Conservation (phyloP, 1,140 invertebrate species). For the Pseudomyrmex pallidus region DNA sequence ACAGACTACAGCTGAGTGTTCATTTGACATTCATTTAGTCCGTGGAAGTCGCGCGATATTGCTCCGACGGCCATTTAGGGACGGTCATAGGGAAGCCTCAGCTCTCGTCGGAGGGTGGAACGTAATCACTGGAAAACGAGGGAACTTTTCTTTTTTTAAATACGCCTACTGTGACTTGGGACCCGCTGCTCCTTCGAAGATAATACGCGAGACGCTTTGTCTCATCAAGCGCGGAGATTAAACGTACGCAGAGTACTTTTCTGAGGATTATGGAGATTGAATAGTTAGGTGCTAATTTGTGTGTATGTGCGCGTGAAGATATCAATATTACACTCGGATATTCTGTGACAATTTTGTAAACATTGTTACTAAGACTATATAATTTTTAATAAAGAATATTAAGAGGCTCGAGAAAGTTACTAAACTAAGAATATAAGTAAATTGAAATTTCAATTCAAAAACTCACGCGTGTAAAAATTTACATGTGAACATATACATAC, state of each 20-base stretch:
- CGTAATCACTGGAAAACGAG: constrained; percentile 74
- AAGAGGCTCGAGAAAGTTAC: no score
- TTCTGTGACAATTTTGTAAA: background rate
- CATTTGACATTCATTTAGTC: constrained; percentile 76
- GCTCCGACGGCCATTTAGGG: constrained; percentile 68
- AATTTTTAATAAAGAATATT: no score
- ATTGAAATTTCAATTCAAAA: no score
- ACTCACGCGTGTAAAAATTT: no score
- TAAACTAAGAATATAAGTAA: no score
- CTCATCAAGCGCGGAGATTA: constrained; percentile 31
- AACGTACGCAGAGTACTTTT: constrained; percentile 1
- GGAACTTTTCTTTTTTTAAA: constrained; percentile 37
- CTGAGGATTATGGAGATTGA: constrained; percentile 4
- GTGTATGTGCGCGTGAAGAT: background rate
- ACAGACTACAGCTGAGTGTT: constrained; percentile 58
- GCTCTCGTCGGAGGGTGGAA: constrained; percentile 52
- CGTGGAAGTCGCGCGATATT: constrained; percentile 60
- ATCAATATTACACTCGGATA: background rate
- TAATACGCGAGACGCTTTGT: constrained; percentile 38
- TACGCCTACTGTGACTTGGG: constrained; percentile 55
- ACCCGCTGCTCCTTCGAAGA: constrained; percentile 11
- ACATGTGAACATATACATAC: no score
- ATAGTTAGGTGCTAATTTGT: constrained; percentile 10
- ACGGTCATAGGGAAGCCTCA: background rate
- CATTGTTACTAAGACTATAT: background rate